These are phyloP conservation scores for Polydrusus pterygomalis DNA, from an alignment of 2,888 invertebrate genomes.

Conservation along the genomic window DNA sequence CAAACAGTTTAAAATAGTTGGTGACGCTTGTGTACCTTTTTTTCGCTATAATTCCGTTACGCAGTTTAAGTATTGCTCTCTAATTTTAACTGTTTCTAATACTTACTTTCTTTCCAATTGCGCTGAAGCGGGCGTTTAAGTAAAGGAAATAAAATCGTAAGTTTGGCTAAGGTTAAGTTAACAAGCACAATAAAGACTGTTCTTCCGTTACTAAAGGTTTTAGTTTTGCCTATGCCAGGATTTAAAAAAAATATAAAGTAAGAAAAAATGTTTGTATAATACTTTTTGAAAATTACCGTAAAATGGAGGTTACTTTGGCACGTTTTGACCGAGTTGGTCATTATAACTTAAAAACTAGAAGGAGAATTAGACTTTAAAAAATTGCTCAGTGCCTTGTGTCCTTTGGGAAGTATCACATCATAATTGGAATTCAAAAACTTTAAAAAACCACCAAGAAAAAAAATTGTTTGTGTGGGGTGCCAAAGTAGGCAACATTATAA, in stretches of 20 bases:
- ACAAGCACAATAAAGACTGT: conserved; percentile 8
- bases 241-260: neutral
- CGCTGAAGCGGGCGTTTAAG: conserved; percentile 7
- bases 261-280: neutral
- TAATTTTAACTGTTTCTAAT: conserved; percentile 27
- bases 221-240: neutral
- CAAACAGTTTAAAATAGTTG: neutral
- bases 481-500: no score
- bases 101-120: conserved; percentile 25
- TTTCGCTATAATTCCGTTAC: conserved; percentile 16
- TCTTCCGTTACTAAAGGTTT: conserved; percentile 7
- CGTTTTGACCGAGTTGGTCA: no score
- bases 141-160: conserved; percentile 23
- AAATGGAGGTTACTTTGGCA: no score
- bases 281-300: no score
- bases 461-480: no score
- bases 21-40: conserved; percentile 16
- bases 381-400: no score
- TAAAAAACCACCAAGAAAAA: no score
- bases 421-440: no score
- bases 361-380: no score
- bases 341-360: no score
- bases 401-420: no score
- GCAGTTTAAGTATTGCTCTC: conserved; percentile 24
- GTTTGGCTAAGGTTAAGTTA: conserved; percentile 14